A percentile compares a stretch with the other conserved stretches of the same genome.
Evolutionary conservation across 2,797 vertebrate genomes (phyloP).

Genomic region (Scomberomorus guttatus): DNA sequence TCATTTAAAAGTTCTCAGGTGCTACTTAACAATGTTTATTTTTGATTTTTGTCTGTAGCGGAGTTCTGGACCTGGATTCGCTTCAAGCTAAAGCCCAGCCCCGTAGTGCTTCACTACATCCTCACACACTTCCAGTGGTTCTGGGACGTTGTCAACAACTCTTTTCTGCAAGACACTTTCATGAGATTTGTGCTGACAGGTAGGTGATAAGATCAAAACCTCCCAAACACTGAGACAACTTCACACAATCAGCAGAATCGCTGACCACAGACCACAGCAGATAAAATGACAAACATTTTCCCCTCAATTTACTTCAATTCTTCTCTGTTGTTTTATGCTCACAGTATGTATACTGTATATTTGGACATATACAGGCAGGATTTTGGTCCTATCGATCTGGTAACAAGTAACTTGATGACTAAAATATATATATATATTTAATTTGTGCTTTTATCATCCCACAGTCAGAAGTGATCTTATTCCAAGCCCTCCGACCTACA

Average conservation of each 20-base stretch:
- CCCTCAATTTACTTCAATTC: not conserved
- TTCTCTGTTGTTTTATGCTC: not conserved
- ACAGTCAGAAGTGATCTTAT: constrained; percentile 91
- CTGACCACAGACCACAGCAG: not conserved
- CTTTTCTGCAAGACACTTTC: constrained; percentile 87
- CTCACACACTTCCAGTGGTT: constrained; percentile 93
- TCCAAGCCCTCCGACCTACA: constrained; percentile 96
- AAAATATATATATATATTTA: too few relatives aligned
- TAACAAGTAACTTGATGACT: too few relatives aligned
- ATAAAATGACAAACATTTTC: not conserved
- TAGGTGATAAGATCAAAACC: constrained; percentile 66
- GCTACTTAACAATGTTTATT: not conserved
- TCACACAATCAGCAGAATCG: not conserved
- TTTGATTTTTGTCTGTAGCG: constrained; percentile 77
- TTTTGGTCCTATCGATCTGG: not conserved
- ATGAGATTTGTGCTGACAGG: constrained; percentile 93
- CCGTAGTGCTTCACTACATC: constrained; percentile 86
- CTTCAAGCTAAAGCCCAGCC: constrained; percentile 87
- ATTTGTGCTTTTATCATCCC: constrained; percentile 13
- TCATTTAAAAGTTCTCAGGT: not conserved
- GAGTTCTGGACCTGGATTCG: constrained; percentile 88
- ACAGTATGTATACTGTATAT: not conserved
- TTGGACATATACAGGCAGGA: not conserved
- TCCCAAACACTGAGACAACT: not conserved
- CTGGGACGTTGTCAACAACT: constrained; percentile 92